Evolutionary conservation across 30 jellyfish, hydroid and myxozoan genomes (phyloP), one percentile per base, ranked within the genome.

Genomic region (Turritopsis dohrnii): DNA sequence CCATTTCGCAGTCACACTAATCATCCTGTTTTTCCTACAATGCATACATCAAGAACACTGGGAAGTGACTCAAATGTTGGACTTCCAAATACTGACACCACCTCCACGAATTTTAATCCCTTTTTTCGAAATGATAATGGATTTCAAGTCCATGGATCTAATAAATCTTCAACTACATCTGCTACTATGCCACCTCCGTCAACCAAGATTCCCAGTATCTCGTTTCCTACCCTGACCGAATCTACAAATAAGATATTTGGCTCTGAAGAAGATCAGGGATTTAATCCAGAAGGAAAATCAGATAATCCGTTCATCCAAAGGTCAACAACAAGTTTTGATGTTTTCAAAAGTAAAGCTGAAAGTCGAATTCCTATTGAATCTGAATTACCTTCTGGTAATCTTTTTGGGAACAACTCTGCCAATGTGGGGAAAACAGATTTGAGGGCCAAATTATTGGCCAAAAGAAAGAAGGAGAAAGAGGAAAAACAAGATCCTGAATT

Each of bases 401-500:
- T 13, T 3, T 41, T 41, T 41, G 5, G 9, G 13, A 41, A 41
- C 60, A 41, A 41, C 60, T 3, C 60, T 41, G 60, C 13, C 13
- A 41, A 5, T 5, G 77, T 69, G 9, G 77, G 16, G 9, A 27
- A 23, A 69, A n/a, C 30, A 8, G 77, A 69, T 69, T 74, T 74
- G 83, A 26, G 53, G 65, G 83, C 28, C 65, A 74, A 74, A 26
- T 52, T 24, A 28, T n/a, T 20, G 72, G 27, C 27, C 54, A 74
- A 24, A 17, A 26, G 54, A 74, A 22, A 66, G 16, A 66, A 66
- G 17, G 76, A n/a, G 76, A 66, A 66, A 22, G 8, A 22, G 65
- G 31, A 69, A 9, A 69, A 69, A n/a, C 28, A 69, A 23, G 77
- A 69, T 69, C 77, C 77, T 27, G 77, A 69, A 21, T 69, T 69